Evolutionary conservation across 2,113 vertebrate genomes (phyloP).

Genomic region (Nyctibius bracteatus): DNA sequence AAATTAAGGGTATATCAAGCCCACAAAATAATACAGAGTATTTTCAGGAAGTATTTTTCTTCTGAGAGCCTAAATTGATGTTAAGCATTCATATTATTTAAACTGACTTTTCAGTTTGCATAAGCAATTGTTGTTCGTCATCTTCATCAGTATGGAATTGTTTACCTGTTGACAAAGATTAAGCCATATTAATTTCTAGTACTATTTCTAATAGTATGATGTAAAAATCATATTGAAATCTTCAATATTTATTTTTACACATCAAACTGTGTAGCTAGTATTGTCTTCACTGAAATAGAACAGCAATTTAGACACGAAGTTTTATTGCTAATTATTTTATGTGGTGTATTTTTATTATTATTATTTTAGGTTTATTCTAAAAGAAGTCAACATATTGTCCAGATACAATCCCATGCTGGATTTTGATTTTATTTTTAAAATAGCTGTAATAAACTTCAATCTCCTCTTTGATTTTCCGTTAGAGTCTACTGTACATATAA

Average conservation of each 20-base stretch:
- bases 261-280: neutral
- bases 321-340: neutral
- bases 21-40: neutral
- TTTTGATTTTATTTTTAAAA: neutral
- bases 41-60: neutral
- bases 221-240: neutral
- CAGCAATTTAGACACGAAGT: neutral
- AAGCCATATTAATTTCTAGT: neutral
- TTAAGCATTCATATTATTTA: neutral
- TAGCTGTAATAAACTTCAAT: neutral
- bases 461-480: neutral
- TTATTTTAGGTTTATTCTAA: neutral
- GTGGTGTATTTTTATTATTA: neutral
- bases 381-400: neutral
- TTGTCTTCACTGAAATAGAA: neutral
- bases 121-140: neutral
- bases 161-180: neutral
- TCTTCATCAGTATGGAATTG: neutral
- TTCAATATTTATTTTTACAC: neutral
- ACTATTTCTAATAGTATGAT: neutral
- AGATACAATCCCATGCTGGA: neutral
- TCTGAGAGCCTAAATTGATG: neutral
- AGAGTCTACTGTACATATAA: neutral
- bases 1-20: neutral
- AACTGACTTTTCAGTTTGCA: neutral